Evolutionary conservation across 1,140 invertebrate species (phyloP).

Genomic region (Trichoplusia ni): DNA sequence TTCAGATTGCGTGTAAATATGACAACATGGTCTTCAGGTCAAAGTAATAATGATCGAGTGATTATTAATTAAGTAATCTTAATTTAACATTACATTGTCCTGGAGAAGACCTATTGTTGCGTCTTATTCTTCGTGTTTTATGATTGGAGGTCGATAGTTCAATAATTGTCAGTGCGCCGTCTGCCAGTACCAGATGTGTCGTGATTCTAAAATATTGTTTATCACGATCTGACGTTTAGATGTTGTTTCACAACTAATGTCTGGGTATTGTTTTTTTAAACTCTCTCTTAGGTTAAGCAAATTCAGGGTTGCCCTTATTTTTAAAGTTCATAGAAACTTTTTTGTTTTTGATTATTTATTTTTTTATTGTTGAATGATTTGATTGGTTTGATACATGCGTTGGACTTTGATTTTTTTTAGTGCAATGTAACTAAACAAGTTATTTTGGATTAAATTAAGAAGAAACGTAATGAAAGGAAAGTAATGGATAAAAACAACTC

Average conservation of each 20-base stretch:
- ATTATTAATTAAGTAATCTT: slow-evolving; percentile 4
- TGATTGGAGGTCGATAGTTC: slow-evolving; percentile 2
- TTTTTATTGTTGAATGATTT: too few relatives aligned
- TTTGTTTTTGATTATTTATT: too few relatives aligned
- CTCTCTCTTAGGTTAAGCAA: background rate
- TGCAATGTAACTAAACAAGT: too few relatives aligned
- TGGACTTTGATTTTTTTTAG: too few relatives aligned
- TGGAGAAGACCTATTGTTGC: background rate
- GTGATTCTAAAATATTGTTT: slow-evolving; percentile 13
- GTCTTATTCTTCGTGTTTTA: background rate
- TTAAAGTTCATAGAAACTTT: too few relatives aligned
- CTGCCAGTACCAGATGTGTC: background rate
- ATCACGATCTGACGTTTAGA: slow-evolving; percentile 9
- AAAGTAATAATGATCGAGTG: background rate
- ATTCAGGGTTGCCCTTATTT: too few relatives aligned
- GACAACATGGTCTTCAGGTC: background rate
- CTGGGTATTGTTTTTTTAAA: background rate
- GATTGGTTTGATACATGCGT: too few relatives aligned
- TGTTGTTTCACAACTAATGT: background rate
- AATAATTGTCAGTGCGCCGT: background rate
- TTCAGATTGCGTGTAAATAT: background rate
- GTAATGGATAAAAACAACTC: too few relatives aligned
- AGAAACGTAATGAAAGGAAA: too few relatives aligned
- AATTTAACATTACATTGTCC: background rate
- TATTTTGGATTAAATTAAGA: too few relatives aligned